phyloP scores from a whole-genome alignment of 2,113 vertebrate species.

The Oxyura jamaicensis region DNA sequence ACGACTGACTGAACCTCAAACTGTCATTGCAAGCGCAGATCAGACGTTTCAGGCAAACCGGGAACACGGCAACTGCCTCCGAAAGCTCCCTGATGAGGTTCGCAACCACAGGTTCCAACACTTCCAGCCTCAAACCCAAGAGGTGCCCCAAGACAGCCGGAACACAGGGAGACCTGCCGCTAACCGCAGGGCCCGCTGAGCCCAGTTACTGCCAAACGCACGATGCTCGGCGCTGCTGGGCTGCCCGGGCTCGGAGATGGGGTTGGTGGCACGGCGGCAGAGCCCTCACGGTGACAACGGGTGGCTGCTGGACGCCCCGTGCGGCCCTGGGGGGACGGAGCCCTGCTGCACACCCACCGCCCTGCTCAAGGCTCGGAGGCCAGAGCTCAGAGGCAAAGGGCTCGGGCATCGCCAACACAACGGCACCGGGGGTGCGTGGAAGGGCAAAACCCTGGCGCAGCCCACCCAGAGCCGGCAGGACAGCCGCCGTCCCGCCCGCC shows the following conservation, averaged over 20 bases:
- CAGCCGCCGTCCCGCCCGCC: background rate
- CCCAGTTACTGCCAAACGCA: accelerated
- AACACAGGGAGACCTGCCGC: background rate
- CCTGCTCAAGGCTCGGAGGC: background rate
- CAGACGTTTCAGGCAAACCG: background rate
- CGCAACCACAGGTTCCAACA: accelerated
- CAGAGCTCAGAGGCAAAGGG: accelerated
- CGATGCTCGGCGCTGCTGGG: accelerated
- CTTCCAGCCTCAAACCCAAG: background rate
- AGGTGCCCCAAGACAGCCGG: accelerated
- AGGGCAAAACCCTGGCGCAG: accelerated
- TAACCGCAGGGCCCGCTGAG: accelerated
- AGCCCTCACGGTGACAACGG: background rate
- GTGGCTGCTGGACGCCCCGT: background rate
- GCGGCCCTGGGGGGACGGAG: background rate
- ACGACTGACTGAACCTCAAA: background rate
- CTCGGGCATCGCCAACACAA: accelerated
- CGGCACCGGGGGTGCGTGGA: accelerated
- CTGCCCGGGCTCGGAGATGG: accelerated
- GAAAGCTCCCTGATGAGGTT: background rate
- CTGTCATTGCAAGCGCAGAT: background rate
- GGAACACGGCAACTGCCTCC: background rate
- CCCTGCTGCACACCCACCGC: background rate
- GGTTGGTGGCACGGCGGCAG: background rate
- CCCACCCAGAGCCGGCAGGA: no score